These are phyloP conservation scores for Drosophila jambulina DNA, from an alignment of 1,140 invertebrate species.

Conservation along the genomic window DNA sequence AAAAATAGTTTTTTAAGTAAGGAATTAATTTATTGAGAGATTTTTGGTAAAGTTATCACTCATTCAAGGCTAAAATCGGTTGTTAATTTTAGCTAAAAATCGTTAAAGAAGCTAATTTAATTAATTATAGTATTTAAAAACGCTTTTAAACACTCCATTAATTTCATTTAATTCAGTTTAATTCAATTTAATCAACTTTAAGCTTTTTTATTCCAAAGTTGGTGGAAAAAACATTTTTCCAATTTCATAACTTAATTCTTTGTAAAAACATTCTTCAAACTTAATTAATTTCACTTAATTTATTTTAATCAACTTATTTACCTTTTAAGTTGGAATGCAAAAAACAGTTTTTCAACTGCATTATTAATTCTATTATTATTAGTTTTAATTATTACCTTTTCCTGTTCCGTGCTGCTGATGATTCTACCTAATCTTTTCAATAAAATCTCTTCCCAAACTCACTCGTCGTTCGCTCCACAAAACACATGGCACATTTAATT, in stretches of 20 bases:
- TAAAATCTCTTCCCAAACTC: conserved; percentile 1
- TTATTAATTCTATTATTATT: conserved; percentile 5
- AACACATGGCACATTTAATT: conserved; percentile 21
- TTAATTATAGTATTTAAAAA: not conserved
- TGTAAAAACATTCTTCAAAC: too few species aligned
- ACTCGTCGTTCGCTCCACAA: not conserved
- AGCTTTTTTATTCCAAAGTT: too few species aligned
- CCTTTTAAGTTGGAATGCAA: too few species aligned
- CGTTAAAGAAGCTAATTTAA: not conserved
- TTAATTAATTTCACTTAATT: not conserved
- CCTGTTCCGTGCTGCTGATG: conserved; percentile 9
- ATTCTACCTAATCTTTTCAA: conserved; percentile 6
- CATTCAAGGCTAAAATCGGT: not conserved
- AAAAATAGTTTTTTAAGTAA: too few species aligned
- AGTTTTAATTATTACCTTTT: not conserved
- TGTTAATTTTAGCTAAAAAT: not conserved
- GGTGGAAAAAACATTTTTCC: too few species aligned
- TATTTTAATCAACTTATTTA: not conserved
- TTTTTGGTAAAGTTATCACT: not conserved
- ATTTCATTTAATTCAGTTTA: not conserved
- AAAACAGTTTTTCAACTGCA: not conserved
- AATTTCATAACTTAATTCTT: too few species aligned
- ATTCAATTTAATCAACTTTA: not conserved
- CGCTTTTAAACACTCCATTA: not conserved
- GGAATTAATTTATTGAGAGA: too few species aligned